A percentile compares a stretch with the other conserved stretches of the same genome.
phyloP scores from a whole-genome alignment of 2,888 invertebrate species.

The Acrocyrtus sp. region DNA sequence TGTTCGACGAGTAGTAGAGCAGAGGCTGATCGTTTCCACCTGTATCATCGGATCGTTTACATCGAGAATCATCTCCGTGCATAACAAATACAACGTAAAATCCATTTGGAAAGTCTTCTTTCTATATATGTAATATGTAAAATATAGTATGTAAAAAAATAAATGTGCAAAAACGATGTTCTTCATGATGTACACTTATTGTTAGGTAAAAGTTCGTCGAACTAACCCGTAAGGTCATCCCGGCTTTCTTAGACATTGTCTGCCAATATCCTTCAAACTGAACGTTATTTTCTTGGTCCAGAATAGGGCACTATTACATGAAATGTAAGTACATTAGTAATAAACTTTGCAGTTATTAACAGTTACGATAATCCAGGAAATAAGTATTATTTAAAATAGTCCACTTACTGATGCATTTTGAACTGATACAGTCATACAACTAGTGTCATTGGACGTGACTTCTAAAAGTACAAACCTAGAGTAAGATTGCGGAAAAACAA shows the following conservation, averaged over 20 bases:
- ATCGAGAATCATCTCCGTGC: slow-evolving; percentile 74
- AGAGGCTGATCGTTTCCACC: slow-evolving; percentile 10
- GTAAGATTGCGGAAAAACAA: slow-evolving; percentile 69
- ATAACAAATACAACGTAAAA: slow-evolving; percentile 84
- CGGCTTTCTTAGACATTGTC: slow-evolving; percentile 80
- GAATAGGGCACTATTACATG: slow-evolving; percentile 82
- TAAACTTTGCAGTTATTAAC: neutral
- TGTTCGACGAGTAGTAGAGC: neutral
- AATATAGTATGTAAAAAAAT: neutral
- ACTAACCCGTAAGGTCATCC: slow-evolving; percentile 78
- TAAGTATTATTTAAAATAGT: slow-evolving; percentile 1
- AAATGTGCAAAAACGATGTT: too few species aligned
- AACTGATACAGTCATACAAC: slow-evolving; percentile 82
- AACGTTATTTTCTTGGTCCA: slow-evolving; percentile 81
- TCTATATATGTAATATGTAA: slow-evolving; percentile 71
- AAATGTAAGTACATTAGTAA: slow-evolving; percentile 21
- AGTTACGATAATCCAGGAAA: slow-evolving; percentile 4
- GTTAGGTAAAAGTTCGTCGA: neutral
- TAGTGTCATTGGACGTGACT: slow-evolving; percentile 73
- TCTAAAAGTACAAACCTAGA: slow-evolving; percentile 71
- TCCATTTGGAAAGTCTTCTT: slow-evolving; percentile 73
- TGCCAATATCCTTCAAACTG: slow-evolving; percentile 80
- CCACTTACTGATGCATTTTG: slow-evolving; percentile 69
- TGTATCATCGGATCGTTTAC: slow-evolving; percentile 64
- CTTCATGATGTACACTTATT: neutral